These are phyloP conservation scores for Anguilla megastoma DNA, from an alignment of 2,797 vertebrate species.

Conservation along the genomic window DNA sequence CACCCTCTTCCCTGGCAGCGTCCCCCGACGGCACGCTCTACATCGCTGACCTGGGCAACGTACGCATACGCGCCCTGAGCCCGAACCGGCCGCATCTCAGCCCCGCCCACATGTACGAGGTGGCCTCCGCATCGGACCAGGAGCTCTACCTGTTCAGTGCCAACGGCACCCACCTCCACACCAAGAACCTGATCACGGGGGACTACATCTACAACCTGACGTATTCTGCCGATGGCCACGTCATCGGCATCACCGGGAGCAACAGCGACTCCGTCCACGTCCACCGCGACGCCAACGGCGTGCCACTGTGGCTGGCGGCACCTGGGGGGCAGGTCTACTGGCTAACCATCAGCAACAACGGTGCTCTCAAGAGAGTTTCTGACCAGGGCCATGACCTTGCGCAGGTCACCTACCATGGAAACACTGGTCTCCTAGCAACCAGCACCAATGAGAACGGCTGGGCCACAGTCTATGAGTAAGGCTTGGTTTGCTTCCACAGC, in stretches of 20 bases:
- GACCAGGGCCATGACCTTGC: conserved; percentile 92
- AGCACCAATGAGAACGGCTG: conserved; percentile 95
- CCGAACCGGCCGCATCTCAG: conserved; percentile 84
- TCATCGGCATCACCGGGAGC: conserved; percentile 78
- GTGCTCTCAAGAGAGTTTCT: conserved; percentile 90
- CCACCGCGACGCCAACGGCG: conserved; percentile 84
- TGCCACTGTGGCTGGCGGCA: conserved; percentile 90
- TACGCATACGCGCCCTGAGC: conserved; percentile 87
- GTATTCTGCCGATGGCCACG: conserved; percentile 82
- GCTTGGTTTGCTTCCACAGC: conserved; percentile 37
- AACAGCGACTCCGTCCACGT: conserved; percentile 83
- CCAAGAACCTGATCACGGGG: conserved; percentile 90
- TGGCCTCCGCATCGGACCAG: conserved; percentile 89
- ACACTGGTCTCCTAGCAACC: conserved; percentile 89
- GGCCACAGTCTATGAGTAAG: conserved; percentile 97
- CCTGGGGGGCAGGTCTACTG: conserved; percentile 91
- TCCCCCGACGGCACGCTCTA: conserved; percentile 89
- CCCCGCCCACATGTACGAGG: conserved; percentile 80
- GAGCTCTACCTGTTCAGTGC: conserved; percentile 92
- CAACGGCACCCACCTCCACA: conserved; percentile 90
- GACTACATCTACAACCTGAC: conserved; percentile 92
- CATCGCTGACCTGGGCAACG: conserved; percentile 89
- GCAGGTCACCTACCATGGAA: conserved; percentile 92
- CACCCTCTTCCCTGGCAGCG: conserved; percentile 87
- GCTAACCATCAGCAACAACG: conserved; percentile 93